Evolutionary conservation across 2,888 invertebrate genomes (phyloP).

Genomic region (Blastobasis adustella): DNA sequence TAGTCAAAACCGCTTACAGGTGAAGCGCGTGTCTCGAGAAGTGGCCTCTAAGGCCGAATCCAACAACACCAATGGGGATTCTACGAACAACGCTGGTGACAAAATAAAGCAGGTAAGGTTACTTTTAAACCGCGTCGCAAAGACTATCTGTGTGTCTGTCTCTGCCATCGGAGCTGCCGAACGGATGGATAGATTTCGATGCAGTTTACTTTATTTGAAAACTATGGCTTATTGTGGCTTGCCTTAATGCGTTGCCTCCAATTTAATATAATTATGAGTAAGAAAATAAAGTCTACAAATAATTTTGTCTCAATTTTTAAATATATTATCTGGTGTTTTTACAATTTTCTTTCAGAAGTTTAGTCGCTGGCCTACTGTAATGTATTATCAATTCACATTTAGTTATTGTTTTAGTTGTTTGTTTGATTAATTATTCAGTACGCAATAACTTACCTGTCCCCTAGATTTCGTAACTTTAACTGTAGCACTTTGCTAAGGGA

Average conservation of each 20-base stretch:
- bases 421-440: not conserved
- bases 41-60: constrained; percentile 46
- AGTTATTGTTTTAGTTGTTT: not conserved
- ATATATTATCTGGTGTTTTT: not conserved
- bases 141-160: too few relatives aligned
- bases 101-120: constrained; percentile 37
- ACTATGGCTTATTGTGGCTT: too few relatives aligned
- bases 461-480: too few relatives aligned
- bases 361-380: constrained; percentile 4
- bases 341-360: constrained; percentile 2
- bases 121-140: too few relatives aligned
- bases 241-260: too few relatives aligned
- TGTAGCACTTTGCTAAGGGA: too few relatives aligned
- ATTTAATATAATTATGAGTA: too few relatives aligned
- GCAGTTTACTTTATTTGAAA: too few relatives aligned
- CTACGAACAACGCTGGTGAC: constrained; percentile 33
- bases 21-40: constrained; percentile 57
- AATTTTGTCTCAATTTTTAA: too few relatives aligned
- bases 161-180: too few relatives aligned
- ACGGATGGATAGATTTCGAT: too few relatives aligned
- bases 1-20: constrained; percentile 27
- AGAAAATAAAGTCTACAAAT: too few relatives aligned
- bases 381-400: constrained; percentile 5
- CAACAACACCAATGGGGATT: constrained; percentile 38
- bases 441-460: not conserved